Percentiles rank a stretch among this genome's conserved stretches.
These are phyloP conservation scores for Perizoma affinitatum DNA, from an alignment of 2,888 invertebrate species.

Conservation along the genomic window DNA sequence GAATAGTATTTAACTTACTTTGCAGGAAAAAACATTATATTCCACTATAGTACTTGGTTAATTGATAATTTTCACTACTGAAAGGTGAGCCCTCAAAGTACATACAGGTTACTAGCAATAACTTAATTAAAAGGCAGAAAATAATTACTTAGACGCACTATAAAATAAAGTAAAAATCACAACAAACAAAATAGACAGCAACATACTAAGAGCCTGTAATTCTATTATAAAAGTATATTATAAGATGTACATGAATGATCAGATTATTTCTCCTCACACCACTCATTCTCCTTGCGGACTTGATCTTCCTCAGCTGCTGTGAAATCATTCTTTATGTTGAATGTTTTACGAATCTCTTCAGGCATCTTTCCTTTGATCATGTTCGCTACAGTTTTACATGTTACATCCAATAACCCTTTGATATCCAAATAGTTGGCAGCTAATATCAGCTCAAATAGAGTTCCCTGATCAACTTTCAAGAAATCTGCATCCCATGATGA, in stretches of 20 bases:
- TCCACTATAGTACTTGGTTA: no score
- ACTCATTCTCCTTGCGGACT: slow-evolving; percentile 97
- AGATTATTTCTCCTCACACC: slow-evolving; percentile 93
- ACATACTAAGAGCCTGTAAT: slow-evolving; percentile 1
- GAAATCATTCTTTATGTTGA: slow-evolving; percentile 98
- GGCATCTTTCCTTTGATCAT: slow-evolving; percentile 99
- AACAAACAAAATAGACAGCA: background rate
- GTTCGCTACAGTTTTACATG: slow-evolving; percentile 99
- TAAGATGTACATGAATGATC: slow-evolving; percentile 1
- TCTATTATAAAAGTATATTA: slow-evolving; percentile 1
- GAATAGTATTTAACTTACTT: no score
- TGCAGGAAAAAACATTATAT: no score
- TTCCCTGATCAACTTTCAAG: slow-evolving; percentile 98
- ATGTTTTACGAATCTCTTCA: slow-evolving; percentile 97
- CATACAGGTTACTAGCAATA: no score
- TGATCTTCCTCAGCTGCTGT: slow-evolving; percentile 98
- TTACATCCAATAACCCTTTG: slow-evolving; percentile 97
- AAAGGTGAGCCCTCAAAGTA: no score
- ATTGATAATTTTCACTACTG: no score
- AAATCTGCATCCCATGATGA: slow-evolving; percentile 99
- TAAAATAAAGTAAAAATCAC: slow-evolving; percentile 6
- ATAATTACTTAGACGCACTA: background rate
- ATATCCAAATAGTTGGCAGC: slow-evolving; percentile 99
- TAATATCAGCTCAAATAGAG: slow-evolving; percentile 97
- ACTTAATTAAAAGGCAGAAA: slow-evolving; percentile 3